Base-by-base conservation (phyloP, 2,888 invertebrate species). In the Dicranocentrus wangi region DNA sequence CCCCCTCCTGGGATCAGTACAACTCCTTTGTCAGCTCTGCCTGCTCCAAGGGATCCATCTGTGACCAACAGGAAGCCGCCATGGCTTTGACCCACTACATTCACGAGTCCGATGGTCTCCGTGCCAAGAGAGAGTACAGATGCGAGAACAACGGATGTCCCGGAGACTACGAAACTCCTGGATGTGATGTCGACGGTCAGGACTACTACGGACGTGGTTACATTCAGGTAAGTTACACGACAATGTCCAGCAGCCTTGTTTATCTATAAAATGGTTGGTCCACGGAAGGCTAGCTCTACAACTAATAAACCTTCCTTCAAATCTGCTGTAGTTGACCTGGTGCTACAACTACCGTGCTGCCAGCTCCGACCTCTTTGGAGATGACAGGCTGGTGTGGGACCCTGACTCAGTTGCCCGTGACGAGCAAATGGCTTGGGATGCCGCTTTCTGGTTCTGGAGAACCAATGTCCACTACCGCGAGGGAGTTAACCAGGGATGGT, bases 361-460 rank as follows among this genome's bases (percentile, higher is more conserved):
- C 1, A 79, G 81, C 13, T 23, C 28, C 10, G 77, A 65, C 25
- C 63, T 86, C 10, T 85, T 75, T 47, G 70, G 78, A 0, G 84
- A 85, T 21, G 25, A 77, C 8, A 21, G 84, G 13, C 65, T 86
- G 19, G 81, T 86, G 1, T 47, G 8, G 5, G 76, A 84, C 47
- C 55, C 85, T 1, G 85, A 85, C 32, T 25, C 23, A 5, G 85
- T 85, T 0, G 84, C 85, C 15, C 43, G 79, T n/a, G 73, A 84
- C 28, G 85, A 85, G 19, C 19, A 65, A n/a, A 47, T 81, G 42
- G 81, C 83, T 19, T 85, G 85, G 85, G 58, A 75, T 43, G 83
- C 84, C 1, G 82, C 85, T 0, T 85, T 83, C 55, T 84, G 83
- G 83, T 85, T 53, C 69, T 85, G 85, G 85, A 17, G 72, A 1